Evolutionary conservation across 2,113 vertebrate genomes (phyloP).

Genomic region (Arizona elegans): DNA sequence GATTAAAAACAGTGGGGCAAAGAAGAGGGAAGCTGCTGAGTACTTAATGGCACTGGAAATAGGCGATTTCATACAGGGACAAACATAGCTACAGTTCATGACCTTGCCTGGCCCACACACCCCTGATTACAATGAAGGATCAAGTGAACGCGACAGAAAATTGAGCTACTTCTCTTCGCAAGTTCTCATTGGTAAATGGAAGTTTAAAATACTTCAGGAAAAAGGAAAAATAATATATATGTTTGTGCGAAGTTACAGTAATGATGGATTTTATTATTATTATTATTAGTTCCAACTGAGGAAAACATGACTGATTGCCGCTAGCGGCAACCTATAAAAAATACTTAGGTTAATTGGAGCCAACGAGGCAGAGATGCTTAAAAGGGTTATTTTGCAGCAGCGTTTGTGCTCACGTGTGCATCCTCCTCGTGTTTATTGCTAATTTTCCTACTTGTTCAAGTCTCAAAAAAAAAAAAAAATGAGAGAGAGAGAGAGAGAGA

Average conservation of each 20-base stretch:
- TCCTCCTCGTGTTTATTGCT: slow-evolving; percentile 43
- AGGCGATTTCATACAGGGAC: slow-evolving; percentile 36
- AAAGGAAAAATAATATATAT: slow-evolving; percentile 32
- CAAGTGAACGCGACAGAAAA: slow-evolving; percentile 50
- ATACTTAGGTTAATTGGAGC: slow-evolving; percentile 57
- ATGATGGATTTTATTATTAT: slow-evolving; percentile 36
- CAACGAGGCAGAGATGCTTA: slow-evolving; percentile 55
- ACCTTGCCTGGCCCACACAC: slow-evolving; percentile 26
- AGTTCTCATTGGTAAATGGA: slow-evolving; percentile 57
- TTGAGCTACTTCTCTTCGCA: slow-evolving; percentile 33
- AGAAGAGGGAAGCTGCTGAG: slow-evolving; percentile 43
- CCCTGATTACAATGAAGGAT: slow-evolving; percentile 40
- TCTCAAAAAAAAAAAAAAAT: slow-evolving; percentile 61
- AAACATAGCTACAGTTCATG: slow-evolving; percentile 36
- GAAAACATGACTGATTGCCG: slow-evolving; percentile 59
- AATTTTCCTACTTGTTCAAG: slow-evolving; percentile 61
- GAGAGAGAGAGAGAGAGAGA: neutral
- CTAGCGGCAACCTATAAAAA: slow-evolving; percentile 53
- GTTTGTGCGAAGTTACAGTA: slow-evolving; percentile 45
- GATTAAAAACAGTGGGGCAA: slow-evolving; percentile 62
- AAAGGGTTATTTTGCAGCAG: slow-evolving; percentile 40
- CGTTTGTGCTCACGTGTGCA: neutral
- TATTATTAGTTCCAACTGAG: slow-evolving; percentile 26
- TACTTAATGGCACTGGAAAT: slow-evolving; percentile 45
- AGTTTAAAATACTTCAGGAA: slow-evolving; percentile 55